Percentiles rank a stretch among this genome's conserved stretches.
phyloP scores from a whole-genome alignment of 2,888 invertebrate species.

The Epinotia demarniana region DNA sequence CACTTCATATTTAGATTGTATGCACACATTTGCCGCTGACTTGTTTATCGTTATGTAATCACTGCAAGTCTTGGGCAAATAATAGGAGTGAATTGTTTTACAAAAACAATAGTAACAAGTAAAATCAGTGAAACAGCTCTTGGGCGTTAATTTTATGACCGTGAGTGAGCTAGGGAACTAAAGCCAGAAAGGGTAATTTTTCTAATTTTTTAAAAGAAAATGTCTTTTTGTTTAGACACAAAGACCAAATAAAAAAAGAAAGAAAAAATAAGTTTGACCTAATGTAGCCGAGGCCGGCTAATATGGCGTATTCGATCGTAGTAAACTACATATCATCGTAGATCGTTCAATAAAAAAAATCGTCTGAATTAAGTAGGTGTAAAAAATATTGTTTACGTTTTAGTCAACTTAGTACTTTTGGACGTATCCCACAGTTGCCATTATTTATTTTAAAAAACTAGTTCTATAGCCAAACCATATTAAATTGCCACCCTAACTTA shows the following conservation, averaged over 20 bases:
- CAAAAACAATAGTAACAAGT: slow-evolving; percentile 14
- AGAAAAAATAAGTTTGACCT: too few species aligned
- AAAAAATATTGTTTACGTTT: too few species aligned
- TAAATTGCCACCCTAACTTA: too few species aligned
- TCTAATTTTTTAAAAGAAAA: too few species aligned
- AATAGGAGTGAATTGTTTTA: slow-evolving; percentile 4
- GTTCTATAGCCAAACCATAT: too few species aligned
- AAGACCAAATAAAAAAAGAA: too few species aligned
- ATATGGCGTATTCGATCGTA: too few species aligned
- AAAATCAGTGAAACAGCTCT: neutral
- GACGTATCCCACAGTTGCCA: neutral
- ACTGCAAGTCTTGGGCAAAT: slow-evolving; percentile 32
- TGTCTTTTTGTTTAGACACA: neutral
- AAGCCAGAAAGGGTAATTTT: neutral
- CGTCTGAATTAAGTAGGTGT: too few species aligned
- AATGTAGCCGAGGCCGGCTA: too few species aligned
- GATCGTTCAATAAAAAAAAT: too few species aligned
- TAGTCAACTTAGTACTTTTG: too few species aligned
- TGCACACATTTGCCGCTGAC: slow-evolving; percentile 17
- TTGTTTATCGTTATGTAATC: slow-evolving; percentile 32
- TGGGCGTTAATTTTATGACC: neutral
- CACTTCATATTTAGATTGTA: neutral
- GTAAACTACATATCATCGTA: too few species aligned
- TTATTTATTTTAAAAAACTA: neutral
- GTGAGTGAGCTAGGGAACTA: neutral